These are phyloP conservation scores for Hyla sarda DNA, from an alignment of 2,113 vertebrate species.

Conservation along the genomic window DNA sequence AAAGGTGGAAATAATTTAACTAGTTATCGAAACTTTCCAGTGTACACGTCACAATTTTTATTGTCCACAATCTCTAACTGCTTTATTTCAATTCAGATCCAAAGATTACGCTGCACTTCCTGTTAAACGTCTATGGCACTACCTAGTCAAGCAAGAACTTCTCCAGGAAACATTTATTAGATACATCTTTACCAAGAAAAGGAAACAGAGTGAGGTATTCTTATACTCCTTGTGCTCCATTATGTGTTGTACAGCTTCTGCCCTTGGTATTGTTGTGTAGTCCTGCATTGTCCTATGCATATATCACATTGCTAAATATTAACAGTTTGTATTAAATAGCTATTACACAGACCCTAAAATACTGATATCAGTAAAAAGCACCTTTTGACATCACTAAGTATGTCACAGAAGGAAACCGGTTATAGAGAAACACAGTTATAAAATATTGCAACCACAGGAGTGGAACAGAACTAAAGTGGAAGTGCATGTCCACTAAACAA, in stretches of 20 bases:
- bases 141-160: slow-evolving; percentile 94
- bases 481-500: too few relatives aligned
- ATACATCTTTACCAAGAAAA: slow-evolving; percentile 98
- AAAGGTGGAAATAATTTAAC: too few relatives aligned
- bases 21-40: too few relatives aligned
- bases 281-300: background rate
- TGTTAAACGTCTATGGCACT: slow-evolving; percentile 94
- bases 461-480: too few relatives aligned
- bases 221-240: background rate
- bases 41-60: background rate
- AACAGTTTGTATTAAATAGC: background rate
- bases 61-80: background rate
- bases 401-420: too few relatives aligned
- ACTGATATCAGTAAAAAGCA: background rate
- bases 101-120: slow-evolving; percentile 91
- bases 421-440: too few relatives aligned
- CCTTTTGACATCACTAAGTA: too few relatives aligned
- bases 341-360: background rate
- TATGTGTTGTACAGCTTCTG: background rate
- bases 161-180: slow-evolving; percentile 95
- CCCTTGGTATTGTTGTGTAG: background rate
- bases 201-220: slow-evolving; percentile 96
- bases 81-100: slow-evolving; percentile 73
- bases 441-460: too few relatives aligned
- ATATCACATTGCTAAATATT: background rate